A percentile compares a stretch with the other conserved stretches of the same genome.
These are phyloP conservation scores for Puffinus mauretanicus DNA, from an alignment of 2,113 vertebrate genomes.

Conservation along the genomic window DNA sequence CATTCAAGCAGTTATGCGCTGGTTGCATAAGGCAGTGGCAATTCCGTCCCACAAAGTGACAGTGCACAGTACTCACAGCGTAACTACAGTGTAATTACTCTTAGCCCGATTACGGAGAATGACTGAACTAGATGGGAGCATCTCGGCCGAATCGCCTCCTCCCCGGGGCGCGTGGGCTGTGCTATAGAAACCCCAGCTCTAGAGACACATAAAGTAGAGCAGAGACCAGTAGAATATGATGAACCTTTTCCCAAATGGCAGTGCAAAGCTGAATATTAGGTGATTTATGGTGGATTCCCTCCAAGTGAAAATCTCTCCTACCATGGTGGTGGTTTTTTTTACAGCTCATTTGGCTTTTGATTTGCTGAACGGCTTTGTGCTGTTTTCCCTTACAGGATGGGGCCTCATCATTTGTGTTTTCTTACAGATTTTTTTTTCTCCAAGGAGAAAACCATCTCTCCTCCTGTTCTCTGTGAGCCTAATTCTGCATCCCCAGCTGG, in stretches of 20 bases:
- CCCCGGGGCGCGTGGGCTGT: background rate
- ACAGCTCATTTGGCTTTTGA: slow-evolving; percentile 50
- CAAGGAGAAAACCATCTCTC: background rate
- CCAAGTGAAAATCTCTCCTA: slow-evolving; percentile 40
- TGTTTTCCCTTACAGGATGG: slow-evolving; percentile 15
- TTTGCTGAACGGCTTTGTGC: slow-evolving; percentile 30
- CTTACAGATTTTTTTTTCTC: background rate
- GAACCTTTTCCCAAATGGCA: slow-evolving; percentile 26
- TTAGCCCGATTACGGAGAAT: background rate
- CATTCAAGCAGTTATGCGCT: background rate
- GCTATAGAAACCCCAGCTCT: background rate
- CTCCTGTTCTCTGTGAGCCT: background rate
- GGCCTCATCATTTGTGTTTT: slow-evolving; percentile 8
- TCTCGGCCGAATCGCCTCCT: background rate
- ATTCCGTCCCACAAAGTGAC: background rate
- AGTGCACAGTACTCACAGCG: rapidly evolving
- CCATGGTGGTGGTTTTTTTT: background rate
- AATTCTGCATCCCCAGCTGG: background rate
- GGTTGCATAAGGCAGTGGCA: background rate
- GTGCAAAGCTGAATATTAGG: slow-evolving; percentile 4
- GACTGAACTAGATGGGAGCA: background rate
- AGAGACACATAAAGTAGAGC: background rate
- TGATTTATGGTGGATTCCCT: slow-evolving; percentile 39
- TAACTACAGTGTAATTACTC: background rate
- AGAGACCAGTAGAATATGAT: background rate